Base-by-base conservation (phyloP, 2,797 vertebrate genomes). In the Etheostoma perlongum region DNA sequence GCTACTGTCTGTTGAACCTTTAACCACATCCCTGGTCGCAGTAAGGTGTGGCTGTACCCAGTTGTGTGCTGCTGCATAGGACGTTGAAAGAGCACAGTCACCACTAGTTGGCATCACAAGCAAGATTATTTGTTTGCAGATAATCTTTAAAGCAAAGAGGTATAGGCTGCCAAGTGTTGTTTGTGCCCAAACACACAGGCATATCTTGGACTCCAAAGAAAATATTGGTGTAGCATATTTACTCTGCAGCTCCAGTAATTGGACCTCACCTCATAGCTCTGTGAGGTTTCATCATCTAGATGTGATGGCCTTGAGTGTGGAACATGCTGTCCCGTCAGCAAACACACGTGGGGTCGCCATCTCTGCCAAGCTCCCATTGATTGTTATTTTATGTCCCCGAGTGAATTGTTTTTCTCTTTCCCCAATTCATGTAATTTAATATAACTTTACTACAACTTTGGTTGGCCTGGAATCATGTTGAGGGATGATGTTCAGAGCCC, bases 311-410 rank as follows among this genome's bases (percentile, higher is more conserved):
- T 47, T 52, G 74, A 76, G 57, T 64, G 36, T 73, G 64, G 58
- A 82, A 74, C 86, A 85, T 30, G 77, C 66, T 62, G 76, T 81
- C 67, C 73, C 79, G 69, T 83, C 79, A 76, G 70, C 57, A 84
- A 73, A 89, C 40, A 42, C 76, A 90, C 81, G 79, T 90, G 85
- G 82, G 87, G 81, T 81, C 82, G 78, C 65, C 75, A 64, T 77
- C 67, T 74, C 61, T 66, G 62, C 69, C 42, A 70, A 70, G 52
- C 66, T 59, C 51, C 53, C 15, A 44, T 42, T 49, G 33, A 59
- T 72, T 72, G 68, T 60, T 67, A 74, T 69, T 66, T 65, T 57
- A 71, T 67, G 46, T 71, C 58, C 68, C 57, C 36, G 4, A 33
- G 11, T 25, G 57, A 78, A 77, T 16, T 49, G 10, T 33, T 60